Percentiles rank a stretch among this genome's conserved stretches.
These are phyloP conservation scores for Hydrotaea cyrtoneurina DNA, from an alignment of 2,888 invertebrate genomes.

Conservation along the genomic window DNA sequence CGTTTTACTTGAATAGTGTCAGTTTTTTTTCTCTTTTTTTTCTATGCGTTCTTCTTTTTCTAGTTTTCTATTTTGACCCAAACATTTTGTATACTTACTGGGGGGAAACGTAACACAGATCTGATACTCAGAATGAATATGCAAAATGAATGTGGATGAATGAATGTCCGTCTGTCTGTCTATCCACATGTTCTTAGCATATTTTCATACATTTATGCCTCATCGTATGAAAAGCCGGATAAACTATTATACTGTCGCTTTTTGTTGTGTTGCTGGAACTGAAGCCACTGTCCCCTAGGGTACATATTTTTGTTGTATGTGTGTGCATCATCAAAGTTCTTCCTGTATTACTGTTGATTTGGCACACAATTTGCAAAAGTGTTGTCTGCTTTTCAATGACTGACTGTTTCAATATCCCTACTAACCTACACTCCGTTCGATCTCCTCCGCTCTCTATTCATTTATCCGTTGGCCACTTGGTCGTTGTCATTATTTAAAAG, in stretches of 20 bases:
- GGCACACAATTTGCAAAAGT: conserved; percentile 59
- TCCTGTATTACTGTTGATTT: conserved; percentile 63
- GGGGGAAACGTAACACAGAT: neutral
- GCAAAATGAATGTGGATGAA: conserved; percentile 10
- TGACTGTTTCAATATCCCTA: conserved; percentile 2
- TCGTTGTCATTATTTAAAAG: neutral
- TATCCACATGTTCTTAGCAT: neutral
- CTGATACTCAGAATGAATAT: conserved; percentile 18
- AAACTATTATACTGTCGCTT: conserved; percentile 39
- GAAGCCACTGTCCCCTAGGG: neutral
- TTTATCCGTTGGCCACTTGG: neutral
- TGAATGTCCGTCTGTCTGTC: no score
- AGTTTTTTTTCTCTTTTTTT: conserved; percentile 8
- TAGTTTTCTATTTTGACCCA: neutral
- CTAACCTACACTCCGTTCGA: neutral
- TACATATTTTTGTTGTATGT: conserved; percentile 1
- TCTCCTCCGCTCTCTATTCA: neutral
- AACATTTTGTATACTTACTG: neutral
- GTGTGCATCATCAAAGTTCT: conserved; percentile 19
- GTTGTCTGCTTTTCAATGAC: conserved; percentile 56
- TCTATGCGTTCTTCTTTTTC: neutral
- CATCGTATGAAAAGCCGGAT: conserved; percentile 20
- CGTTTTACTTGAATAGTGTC: conserved; percentile 6
- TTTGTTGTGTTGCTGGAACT: conserved; percentile 10
- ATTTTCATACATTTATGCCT: neutral